These are phyloP conservation scores for Cerastoderma edule DNA, from an alignment of 2,888 invertebrate genomes.

Conservation along the genomic window DNA sequence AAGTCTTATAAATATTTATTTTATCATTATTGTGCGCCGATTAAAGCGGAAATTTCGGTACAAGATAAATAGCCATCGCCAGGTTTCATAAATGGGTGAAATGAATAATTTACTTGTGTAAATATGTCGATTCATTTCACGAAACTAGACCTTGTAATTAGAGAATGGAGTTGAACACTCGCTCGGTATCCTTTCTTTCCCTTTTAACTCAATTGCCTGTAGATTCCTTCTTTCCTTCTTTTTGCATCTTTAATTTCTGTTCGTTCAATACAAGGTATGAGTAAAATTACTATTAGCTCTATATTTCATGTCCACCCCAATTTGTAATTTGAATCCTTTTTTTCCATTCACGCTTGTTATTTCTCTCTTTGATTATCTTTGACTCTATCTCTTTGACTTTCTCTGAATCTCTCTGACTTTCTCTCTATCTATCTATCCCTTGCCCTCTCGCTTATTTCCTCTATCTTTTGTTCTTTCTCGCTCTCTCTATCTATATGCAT, in stretches of 20 bases:
- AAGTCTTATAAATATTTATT: constrained; percentile 52
- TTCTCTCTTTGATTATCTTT: not conserved
- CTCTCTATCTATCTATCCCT: too few species aligned
- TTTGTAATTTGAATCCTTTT: too few species aligned
- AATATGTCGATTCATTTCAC: constrained; percentile 26
- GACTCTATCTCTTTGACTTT: not conserved
- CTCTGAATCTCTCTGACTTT: not conserved
- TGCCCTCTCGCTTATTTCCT: not conserved
- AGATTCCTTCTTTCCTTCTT: too few species aligned
- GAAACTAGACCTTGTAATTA: constrained; percentile 24
- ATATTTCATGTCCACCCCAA: too few species aligned
- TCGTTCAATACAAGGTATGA: too few species aligned
- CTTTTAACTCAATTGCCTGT: too few species aligned
- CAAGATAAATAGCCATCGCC: constrained; percentile 36
- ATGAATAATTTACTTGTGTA: constrained; percentile 34
- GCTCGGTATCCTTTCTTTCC: too few species aligned
- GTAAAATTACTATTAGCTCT: too few species aligned
- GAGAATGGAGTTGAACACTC: constrained; percentile 5
- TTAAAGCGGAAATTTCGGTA: constrained; percentile 39
- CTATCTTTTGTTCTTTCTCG: not conserved
- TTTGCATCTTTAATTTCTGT: too few species aligned
- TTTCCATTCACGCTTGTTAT: too few species aligned
- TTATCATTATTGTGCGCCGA: constrained; percentile 34
- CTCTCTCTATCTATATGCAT: too few species aligned
- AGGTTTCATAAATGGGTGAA: constrained; percentile 34